phyloP scores from a whole-genome alignment of 2,113 vertebrate genomes.

The Nyctereutes procyonoides region DNA sequence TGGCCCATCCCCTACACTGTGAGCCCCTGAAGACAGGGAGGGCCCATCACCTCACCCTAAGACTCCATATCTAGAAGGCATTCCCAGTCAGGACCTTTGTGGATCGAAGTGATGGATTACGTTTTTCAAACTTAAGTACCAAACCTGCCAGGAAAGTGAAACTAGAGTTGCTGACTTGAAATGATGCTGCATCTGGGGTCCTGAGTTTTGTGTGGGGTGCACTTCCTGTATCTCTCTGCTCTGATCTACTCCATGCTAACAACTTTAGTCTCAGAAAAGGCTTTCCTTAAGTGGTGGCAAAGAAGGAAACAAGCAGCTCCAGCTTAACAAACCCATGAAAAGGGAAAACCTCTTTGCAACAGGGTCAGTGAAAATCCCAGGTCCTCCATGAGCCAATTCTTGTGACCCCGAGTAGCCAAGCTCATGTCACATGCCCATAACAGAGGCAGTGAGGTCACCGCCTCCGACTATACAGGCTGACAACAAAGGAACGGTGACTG shows the following conservation, averaged over 20 bases:
- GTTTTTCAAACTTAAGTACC: not conserved
- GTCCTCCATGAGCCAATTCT: not conserved
- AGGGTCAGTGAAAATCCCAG: not conserved
- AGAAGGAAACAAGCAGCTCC: not conserved
- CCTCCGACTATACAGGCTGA: not conserved
- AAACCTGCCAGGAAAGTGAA: not conserved
- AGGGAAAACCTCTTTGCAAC: not conserved
- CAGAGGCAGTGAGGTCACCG: not conserved
- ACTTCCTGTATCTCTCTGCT: not conserved
- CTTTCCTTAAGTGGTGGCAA: not conserved
- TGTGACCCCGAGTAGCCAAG: not conserved
- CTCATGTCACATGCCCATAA: not conserved
- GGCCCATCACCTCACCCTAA: not conserved
- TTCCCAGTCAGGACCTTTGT: not conserved
- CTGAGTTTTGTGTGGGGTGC: not conserved
- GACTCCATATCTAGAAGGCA: not conserved
- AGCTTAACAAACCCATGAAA: not conserved
- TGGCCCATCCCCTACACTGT: rapidly evolving
- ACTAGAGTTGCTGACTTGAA: not conserved
- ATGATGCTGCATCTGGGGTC: not conserved
- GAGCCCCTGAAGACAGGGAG: not conserved
- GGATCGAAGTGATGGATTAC: not conserved
- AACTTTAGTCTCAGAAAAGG: not conserved
- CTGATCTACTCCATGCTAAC: not conserved
- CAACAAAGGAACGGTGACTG: not conserved